Evolutionary conservation across 2,888 invertebrate genomes (phyloP).

Genomic region (Lasioglossum malachurum): DNA sequence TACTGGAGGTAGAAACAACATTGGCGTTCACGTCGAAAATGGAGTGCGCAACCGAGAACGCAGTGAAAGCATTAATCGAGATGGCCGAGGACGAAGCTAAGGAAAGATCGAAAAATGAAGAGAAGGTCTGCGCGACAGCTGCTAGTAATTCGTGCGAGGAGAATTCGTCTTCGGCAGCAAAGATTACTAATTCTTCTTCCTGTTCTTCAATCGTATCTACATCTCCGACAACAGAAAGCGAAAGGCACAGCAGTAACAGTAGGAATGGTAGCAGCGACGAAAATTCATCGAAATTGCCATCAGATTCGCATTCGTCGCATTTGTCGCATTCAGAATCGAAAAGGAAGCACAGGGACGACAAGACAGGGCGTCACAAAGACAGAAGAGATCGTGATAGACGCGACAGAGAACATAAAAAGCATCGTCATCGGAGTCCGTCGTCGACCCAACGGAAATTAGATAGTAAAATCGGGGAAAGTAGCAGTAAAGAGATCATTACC

Average conservation of each 20-base stretch:
- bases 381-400: conserved; percentile 73
- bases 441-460: conserved; percentile 58
- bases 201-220: conserved; percentile 64
- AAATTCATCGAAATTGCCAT: conserved; percentile 68
- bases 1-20: conserved; percentile 79
- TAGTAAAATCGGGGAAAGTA: conserved; percentile 46
- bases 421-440: conserved; percentile 67
- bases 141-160: conserved; percentile 43
- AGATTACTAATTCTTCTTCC: conserved; percentile 54
- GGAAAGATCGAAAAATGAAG: conserved; percentile 73
- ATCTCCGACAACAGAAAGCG: conserved; percentile 58
- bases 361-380: conserved; percentile 75
- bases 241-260: conserved; percentile 59
- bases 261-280: conserved; percentile 71
- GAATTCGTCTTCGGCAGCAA: conserved; percentile 25
- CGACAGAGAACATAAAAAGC: conserved; percentile 74
- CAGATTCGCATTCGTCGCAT: conserved; percentile 37
- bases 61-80: conserved; percentile 82
- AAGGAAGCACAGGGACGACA: conserved; percentile 67
- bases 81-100: conserved; percentile 84
- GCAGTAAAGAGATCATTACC: conserved; percentile 46
- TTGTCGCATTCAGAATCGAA: conserved; percentile 59
- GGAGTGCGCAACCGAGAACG: conserved; percentile 83
- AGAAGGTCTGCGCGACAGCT: conserved; percentile 48
- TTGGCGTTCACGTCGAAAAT: conserved; percentile 80